phyloP scores from a whole-genome alignment of 2,797 vertebrate genomes.

The Melopsittacus undulatus region DNA sequence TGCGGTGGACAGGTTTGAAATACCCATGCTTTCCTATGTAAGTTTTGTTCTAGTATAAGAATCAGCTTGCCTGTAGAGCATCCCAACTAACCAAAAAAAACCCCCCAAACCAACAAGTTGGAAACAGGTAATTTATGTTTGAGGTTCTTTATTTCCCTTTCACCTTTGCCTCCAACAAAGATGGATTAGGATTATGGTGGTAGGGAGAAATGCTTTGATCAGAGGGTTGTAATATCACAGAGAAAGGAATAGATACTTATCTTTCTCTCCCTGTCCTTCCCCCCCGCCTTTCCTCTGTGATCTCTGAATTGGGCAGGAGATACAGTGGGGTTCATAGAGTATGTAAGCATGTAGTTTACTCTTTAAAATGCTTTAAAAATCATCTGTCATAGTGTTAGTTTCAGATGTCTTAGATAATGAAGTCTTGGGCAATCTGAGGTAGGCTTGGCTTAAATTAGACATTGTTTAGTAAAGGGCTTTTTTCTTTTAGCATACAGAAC shows the following conservation, averaged over 20 bases:
- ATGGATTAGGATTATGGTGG: not conserved
- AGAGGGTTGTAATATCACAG: not conserved
- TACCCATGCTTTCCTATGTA: not conserved
- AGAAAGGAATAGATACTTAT: not conserved
- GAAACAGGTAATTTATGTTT: not conserved
- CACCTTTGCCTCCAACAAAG: too few species aligned
- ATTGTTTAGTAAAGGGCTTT: not conserved
- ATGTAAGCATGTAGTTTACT: not conserved
- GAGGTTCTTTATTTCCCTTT: too few species aligned
- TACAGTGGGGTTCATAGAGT: not conserved
- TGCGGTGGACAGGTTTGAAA: not conserved
- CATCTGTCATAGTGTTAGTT: not conserved
- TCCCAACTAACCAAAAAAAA: not conserved
- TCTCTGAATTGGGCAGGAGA: not conserved
- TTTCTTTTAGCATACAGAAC: not conserved
- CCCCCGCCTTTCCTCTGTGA: fast-evolving
- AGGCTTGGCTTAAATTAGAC: not conserved
- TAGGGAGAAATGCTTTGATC: not conserved
- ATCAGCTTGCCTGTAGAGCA: not conserved
- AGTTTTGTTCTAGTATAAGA: not conserved
- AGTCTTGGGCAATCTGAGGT: not conserved
- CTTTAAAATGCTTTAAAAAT: not conserved
- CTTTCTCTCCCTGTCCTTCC: not conserved
- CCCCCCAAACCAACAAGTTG: fast-evolving
- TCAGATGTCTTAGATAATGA: not conserved